Evolutionary conservation across 2,797 vertebrate species (phyloP).

Genomic region (Sorex maritimensis): DNA sequence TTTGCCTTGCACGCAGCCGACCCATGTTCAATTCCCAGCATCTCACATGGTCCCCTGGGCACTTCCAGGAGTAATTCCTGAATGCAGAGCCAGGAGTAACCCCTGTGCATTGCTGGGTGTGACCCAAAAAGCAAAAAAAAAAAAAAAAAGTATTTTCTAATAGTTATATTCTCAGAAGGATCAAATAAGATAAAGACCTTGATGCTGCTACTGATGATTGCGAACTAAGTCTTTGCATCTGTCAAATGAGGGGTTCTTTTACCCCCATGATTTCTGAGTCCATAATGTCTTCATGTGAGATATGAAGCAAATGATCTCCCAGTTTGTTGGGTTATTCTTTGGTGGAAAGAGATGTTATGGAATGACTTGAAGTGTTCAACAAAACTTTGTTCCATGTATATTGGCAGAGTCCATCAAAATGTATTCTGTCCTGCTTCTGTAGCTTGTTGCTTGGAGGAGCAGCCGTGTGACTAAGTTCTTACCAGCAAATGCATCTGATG

Average conservation of each 20-base stretch:
- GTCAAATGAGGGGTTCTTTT: not conserved
- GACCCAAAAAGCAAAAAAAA: too few relatives aligned
- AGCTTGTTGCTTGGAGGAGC: not conserved
- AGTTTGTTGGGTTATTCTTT: not conserved
- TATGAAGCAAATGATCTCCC: not conserved
- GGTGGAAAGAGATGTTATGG: not conserved
- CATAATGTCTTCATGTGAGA: not conserved
- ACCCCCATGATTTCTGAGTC: not conserved
- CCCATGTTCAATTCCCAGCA: too few relatives aligned
- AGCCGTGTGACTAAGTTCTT: not conserved
- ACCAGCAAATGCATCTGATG: not conserved
- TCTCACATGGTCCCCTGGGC: too few relatives aligned
- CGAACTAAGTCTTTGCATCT: not conserved
- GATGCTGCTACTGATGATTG: too few relatives aligned
- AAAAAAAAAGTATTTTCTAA: not conserved
- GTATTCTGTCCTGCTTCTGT: not conserved
- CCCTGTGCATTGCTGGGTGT: too few relatives aligned
- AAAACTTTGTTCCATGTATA: not conserved
- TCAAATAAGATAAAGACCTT: too few relatives aligned
- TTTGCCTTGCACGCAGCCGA: too few relatives aligned
- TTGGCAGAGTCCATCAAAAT: not conserved
- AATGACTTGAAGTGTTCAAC: not conserved
- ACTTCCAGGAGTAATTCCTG: too few relatives aligned
- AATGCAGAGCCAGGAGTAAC: too few relatives aligned
- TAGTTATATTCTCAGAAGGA: too few relatives aligned